phyloP scores from a whole-genome alignment of 2,113 vertebrate species.

The Sceloporus tristichus region DNA sequence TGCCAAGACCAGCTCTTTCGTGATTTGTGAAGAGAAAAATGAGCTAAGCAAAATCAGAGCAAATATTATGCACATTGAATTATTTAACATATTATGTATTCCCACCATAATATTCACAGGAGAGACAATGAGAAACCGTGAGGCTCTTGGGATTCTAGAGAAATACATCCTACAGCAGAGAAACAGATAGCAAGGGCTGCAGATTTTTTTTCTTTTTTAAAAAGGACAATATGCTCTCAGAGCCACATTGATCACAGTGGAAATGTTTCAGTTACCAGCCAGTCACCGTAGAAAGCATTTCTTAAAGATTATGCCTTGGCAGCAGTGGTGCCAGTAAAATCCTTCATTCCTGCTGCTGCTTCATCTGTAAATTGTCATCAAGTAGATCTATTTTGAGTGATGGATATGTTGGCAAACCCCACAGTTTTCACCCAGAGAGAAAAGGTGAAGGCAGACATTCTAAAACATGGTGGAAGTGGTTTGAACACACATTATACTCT shows the following conservation, averaged over 20 bases:
- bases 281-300: neutral
- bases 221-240: fast-evolving
- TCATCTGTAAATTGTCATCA: constrained; percentile 10
- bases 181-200: neutral
- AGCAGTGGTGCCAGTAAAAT: neutral
- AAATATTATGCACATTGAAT: neutral
- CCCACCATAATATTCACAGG: constrained; percentile 16
- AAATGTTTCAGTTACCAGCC: neutral
- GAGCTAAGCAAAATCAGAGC: constrained; percentile 21
- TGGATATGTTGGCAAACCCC: neutral
- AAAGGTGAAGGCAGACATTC: neutral
- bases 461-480: neutral
- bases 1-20: constrained; percentile 15
- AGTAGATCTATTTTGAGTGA: neutral
- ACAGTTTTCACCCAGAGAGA: neutral
- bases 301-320: neutral
- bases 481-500: neutral
- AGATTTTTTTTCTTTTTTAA: neutral
- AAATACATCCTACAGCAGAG: neutral
- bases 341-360: neutral
- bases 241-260: neutral
- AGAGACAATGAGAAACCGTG: constrained; percentile 5
- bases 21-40: constrained; percentile 18
- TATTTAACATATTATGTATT: constrained; percentile 29
- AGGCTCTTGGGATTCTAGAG: neutral